Evolutionary conservation across 2,888 invertebrate species (phyloP).

Genomic region (Cenopis cana): DNA sequence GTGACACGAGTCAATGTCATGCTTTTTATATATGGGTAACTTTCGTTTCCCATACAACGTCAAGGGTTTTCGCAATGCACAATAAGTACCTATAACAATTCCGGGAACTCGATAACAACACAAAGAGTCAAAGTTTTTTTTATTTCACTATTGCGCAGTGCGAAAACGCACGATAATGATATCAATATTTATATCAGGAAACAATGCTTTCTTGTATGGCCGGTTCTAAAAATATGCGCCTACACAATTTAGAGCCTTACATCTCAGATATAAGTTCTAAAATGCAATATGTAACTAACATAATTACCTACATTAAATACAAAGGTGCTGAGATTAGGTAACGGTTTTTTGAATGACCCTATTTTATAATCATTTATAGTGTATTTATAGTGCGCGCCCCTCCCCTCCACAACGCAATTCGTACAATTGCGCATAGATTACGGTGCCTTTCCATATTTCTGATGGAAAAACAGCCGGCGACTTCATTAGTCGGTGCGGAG

Average conservation of each 20-base stretch:
- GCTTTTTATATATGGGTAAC: too few species aligned
- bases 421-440: too few species aligned
- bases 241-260: background rate
- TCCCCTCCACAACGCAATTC: too few species aligned
- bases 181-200: background rate
- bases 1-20: too few species aligned
- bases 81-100: background rate
- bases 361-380: too few species aligned
- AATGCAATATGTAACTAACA: background rate
- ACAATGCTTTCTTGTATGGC: background rate
- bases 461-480: too few species aligned
- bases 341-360: background rate
- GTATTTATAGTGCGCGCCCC: too few species aligned
- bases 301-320: background rate
- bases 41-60: too few species aligned
- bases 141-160: background rate
- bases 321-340: background rate
- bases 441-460: too few species aligned
- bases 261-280: background rate
- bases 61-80: background rate
- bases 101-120: constrained; percentile 17
- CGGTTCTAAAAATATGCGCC: background rate
- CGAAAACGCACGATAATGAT: background rate
- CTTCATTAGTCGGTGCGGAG: too few species aligned
- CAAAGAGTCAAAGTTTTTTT: background rate